Percentiles rank a stretch among this genome's conserved stretches.
Conservation (phyloP, 2,113 vertebrate species). For the Ptyas mucosa region DNA sequence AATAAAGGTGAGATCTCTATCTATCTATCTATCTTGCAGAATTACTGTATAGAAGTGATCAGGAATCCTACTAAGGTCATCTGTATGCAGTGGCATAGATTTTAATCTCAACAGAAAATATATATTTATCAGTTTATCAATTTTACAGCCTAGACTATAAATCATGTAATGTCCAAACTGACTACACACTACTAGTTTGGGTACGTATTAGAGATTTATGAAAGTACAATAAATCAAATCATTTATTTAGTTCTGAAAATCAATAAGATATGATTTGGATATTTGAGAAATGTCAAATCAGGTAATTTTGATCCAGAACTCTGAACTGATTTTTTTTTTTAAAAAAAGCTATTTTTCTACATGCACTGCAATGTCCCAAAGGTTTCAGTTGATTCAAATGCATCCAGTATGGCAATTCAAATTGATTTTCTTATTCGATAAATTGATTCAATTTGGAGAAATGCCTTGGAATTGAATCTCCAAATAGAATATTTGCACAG, state of each 20-base stretch:
- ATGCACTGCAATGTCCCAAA: not conserved
- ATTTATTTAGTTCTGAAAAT: not conserved
- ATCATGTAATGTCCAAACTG: not conserved
- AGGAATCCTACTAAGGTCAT: not conserved
- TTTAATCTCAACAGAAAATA: not conserved
- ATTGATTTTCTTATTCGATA: not conserved
- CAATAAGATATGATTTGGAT: not conserved
- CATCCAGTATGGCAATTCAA: not conserved
- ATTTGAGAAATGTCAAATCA: not conserved
- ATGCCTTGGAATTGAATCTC: not conserved
- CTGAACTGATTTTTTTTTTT: not conserved
- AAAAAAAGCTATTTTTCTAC: not conserved
- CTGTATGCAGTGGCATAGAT: not conserved
- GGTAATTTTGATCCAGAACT: not conserved
- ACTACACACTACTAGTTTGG: not conserved
- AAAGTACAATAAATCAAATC: not conserved
- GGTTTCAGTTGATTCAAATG: not conserved
- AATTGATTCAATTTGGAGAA: not conserved
- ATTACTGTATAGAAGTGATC: not conserved
- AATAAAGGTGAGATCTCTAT: not conserved
- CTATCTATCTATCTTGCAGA: not conserved
- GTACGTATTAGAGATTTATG: not conserved
- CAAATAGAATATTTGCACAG: not conserved
- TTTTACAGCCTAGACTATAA: not conserved
- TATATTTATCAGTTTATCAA: not conserved